Evolutionary conservation across 2,797 vertebrate species (phyloP).

Genomic region (Siniperca undulata): DNA sequence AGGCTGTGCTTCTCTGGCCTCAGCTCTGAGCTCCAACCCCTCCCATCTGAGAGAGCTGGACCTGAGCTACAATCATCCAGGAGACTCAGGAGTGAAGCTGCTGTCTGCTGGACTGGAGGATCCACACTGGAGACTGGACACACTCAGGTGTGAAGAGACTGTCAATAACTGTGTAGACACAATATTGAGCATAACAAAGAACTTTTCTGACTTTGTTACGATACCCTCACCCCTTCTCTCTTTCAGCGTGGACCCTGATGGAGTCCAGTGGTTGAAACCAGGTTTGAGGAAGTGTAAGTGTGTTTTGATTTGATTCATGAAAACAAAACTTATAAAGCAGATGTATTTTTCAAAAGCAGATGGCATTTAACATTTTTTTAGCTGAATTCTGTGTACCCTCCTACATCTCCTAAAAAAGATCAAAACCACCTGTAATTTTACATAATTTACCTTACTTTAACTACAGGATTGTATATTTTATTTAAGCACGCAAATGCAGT

Average conservation of each 20-base stretch:
- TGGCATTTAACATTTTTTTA: too few relatives aligned
- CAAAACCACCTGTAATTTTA: too few relatives aligned
- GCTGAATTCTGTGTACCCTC: too few relatives aligned
- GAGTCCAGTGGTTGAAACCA: constrained; percentile 28
- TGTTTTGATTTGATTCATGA: not conserved
- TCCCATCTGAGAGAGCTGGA: constrained; percentile 21
- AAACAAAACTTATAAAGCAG: not conserved
- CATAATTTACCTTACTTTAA: too few relatives aligned
- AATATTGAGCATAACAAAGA: not conserved
- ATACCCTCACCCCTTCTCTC: too few relatives aligned
- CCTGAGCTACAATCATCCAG: constrained; percentile 22
- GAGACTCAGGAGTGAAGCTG: not conserved
- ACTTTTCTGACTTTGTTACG: not conserved
- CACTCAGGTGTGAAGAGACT: not conserved
- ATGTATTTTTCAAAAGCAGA: not conserved
- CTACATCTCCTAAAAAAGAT: too few relatives aligned
- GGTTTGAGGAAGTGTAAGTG: constrained; percentile 43
- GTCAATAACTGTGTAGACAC: not conserved
- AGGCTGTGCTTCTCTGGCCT: constrained; percentile 10
- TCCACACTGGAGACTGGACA: not conserved
- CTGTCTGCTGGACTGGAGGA: not conserved
- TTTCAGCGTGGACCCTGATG: constrained; percentile 19
- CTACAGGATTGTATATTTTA: too few relatives aligned
- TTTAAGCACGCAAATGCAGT: too few relatives aligned
- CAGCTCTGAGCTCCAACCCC: constrained; percentile 12